Conservation (phyloP, 2,888 invertebrate species). For the Caenorhabditis imperialis region DNA sequence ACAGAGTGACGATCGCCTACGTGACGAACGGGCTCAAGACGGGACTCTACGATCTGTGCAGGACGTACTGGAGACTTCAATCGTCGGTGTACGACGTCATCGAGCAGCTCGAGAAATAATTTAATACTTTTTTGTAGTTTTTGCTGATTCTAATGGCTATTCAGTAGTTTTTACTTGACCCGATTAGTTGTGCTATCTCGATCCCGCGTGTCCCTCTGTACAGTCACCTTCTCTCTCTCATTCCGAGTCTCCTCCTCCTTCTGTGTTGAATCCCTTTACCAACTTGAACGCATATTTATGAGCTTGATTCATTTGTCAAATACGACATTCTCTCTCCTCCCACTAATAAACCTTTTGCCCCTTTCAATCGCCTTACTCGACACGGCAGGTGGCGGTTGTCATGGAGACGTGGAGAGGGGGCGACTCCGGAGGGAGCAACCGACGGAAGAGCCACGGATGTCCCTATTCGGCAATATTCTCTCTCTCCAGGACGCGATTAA, state of each 20-base stretch:
- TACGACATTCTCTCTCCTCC: too few relatives aligned
- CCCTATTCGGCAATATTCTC: slow-evolving; percentile 57
- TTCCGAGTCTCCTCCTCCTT: too few relatives aligned
- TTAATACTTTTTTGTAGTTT: slow-evolving; percentile 1
- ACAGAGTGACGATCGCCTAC: slow-evolving; percentile 61
- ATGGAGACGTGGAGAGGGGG: neutral
- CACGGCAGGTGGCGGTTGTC: slow-evolving; percentile 1
- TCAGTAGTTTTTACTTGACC: slow-evolving; percentile 11
- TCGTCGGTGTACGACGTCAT: slow-evolving; percentile 61
- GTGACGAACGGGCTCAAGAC: slow-evolving; percentile 67
- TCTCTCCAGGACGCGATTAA: slow-evolving; percentile 55
- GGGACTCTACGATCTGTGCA: slow-evolving; percentile 61
- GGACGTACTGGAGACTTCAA: slow-evolving; percentile 59
- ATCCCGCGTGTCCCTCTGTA: too few relatives aligned
- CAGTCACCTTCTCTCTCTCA: neutral
- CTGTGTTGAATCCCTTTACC: slow-evolving; percentile 12
- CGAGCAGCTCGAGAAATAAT: slow-evolving; percentile 32
- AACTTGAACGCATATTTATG: slow-evolving; percentile 48
- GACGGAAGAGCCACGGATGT: slow-evolving; percentile 28
- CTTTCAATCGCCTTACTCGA: slow-evolving; percentile 31
- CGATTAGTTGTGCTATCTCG: neutral
- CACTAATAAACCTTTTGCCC: slow-evolving; percentile 26
- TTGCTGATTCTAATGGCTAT: slow-evolving; percentile 7
- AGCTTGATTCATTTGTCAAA: slow-evolving; percentile 41
- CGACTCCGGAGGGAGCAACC: neutral